Base-by-base conservation (phyloP, 2,113 vertebrate genomes). In the Ceratotherium simum region DNA sequence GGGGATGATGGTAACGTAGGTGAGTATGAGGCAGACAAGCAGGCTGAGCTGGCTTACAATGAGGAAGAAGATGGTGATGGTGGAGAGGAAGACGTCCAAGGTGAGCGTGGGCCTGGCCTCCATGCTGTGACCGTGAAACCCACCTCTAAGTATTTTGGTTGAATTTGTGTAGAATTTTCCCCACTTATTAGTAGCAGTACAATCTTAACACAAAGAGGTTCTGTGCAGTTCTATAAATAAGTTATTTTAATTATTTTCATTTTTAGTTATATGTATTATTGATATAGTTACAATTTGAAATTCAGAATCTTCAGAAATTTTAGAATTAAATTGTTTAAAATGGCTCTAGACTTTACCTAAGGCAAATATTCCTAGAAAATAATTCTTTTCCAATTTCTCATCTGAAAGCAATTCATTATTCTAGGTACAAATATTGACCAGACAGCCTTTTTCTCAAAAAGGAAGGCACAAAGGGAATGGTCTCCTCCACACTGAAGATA, bases 61-160 rank as follows among this genome's bases (percentile, higher is more conserved):
- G 99, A 99, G 99, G 99, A 99, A 99, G 99, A 99, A 99, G 99
- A 99, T 99, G 99, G 99, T 99, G 99, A 99, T 99, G 99, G 99
- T 99, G 99, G 99, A 99, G 99, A 99, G 99, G 99, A 99, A 99
- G 99, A 99, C 99, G 99, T 99, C 98, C 99, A 99, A 99, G 99
- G 99, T 99, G 99, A 99, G 99, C 99, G 99, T 99, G 99, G 99
- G 98, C 98, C 98, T 99, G 98, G 95, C 96, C 98, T 99, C 99
- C 99, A 97, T 99, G 98, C 99, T 98, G 98, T 96, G 99, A 98
- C 97, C 91, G 97, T 98, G 95, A 99, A 98, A 99, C 98, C 96
- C 98, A 98, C 94, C 97, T 25, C 98, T 97, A 98, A 98, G 97
- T 97, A 90, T 98, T 97, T 97, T 98, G 98, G 98, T 98, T 99